phyloP scores from a whole-genome alignment of 2,113 vertebrate species.

The Pluvialis apricaria region DNA sequence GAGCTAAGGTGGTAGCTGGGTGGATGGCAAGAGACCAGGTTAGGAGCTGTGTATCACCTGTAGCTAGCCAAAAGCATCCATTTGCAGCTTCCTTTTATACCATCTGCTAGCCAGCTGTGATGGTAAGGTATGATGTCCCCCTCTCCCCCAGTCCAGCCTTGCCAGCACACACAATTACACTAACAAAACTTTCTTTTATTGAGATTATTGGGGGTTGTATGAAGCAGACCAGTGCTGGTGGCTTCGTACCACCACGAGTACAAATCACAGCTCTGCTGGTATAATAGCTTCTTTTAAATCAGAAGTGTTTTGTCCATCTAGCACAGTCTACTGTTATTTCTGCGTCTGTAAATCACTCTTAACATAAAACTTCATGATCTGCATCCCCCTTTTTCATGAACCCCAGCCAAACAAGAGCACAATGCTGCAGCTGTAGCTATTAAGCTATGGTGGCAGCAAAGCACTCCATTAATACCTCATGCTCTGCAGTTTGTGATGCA shows the following conservation, averaged over 20 bases:
- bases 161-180: background rate
- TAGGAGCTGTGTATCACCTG: background rate
- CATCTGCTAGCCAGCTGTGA: background rate
- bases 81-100: background rate
- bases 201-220: background rate
- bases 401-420: constrained; percentile 10
- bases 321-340: background rate
- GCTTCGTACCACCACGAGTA: background rate
- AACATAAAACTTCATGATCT: constrained; percentile 38
- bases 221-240: background rate
- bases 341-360: constrained; percentile 41
- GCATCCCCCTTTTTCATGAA: constrained; percentile 2
- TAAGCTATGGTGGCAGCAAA: constrained; percentile 32
- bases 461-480: constrained; percentile 43
- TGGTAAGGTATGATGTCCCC: background rate
- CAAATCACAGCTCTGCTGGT: background rate
- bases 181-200: background rate
- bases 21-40: background rate
- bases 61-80: background rate
- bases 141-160: background rate
- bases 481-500: constrained; percentile 44
- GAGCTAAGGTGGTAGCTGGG: background rate
- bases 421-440: constrained; percentile 43
- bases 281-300: background rate
- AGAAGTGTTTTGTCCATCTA: background rate